Percentiles rank a stretch among this genome's conserved stretches.
Conservation (phyloP, 2,797 vertebrate species). For the Pipistrellus nathusii region DNA sequence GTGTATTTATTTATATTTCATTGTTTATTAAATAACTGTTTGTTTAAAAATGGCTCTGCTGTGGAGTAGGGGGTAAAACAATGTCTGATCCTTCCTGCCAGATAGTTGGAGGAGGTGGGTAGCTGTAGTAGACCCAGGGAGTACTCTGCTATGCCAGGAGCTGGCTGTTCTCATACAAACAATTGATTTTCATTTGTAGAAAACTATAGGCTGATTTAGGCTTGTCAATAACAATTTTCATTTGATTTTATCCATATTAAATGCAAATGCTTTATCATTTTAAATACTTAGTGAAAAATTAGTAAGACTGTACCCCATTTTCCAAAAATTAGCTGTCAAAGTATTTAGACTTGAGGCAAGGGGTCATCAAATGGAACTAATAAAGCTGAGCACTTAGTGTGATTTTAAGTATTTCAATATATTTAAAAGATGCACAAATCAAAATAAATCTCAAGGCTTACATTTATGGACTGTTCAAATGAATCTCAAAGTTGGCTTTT, state of each 20-base stretch:
- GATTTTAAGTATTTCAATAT: background rate
- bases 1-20: background rate
- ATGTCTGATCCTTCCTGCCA: rapidly evolving
- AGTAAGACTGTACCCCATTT: background rate
- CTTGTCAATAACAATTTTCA: no score
- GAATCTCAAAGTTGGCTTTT: background rate
- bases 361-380: background rate
- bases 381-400: background rate
- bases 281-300: background rate
- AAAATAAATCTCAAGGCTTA: background rate
- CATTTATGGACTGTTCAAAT: background rate
- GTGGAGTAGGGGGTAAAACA: no score
- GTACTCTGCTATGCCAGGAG: rapidly evolving
- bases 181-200: rapidly evolving
- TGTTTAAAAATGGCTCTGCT: background rate
- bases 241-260: background rate
- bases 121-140: rapidly evolving
- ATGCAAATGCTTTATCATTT: background rate
- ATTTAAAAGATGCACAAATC: background rate
- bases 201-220: background rate
- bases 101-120: background rate
- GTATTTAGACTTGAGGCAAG: background rate
- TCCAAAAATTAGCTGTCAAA: background rate
- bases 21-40: background rate
- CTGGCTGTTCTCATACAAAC: background rate